Evolutionary conservation across 1,140 invertebrate genomes (phyloP).

Genomic region (Formica exsecta): DNA sequence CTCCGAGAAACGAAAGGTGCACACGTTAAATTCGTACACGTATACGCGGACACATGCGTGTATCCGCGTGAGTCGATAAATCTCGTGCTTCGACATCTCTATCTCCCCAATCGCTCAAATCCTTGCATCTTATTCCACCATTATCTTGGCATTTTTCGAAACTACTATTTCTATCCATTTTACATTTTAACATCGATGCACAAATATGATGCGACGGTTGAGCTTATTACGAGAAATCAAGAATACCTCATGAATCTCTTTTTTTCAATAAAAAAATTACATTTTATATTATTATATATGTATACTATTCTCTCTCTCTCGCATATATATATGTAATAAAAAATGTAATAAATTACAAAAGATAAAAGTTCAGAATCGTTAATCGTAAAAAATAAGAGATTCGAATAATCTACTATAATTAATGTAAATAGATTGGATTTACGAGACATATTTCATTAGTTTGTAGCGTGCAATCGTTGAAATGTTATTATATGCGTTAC

Average conservation of each 20-base stretch:
- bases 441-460: not conserved
- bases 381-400: not conserved
- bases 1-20: slow-evolving; percentile 17
- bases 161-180: slow-evolving; percentile 27
- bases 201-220: slow-evolving; percentile 1
- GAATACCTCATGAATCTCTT: not conserved
- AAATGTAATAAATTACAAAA: not conserved
- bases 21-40: slow-evolving; percentile 13
- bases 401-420: not conserved
- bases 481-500: not conserved
- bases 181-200: not conserved
- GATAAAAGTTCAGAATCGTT: not conserved
- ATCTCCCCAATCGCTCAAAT: slow-evolving; percentile 61
- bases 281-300: not conserved
- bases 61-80: slow-evolving; percentile 57
- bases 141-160: slow-evolving; percentile 54
- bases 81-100: slow-evolving; percentile 68
- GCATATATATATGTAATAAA: not conserved
- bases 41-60: slow-evolving; percentile 1
- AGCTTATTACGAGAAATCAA: not conserved
- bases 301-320: too few relatives aligned
- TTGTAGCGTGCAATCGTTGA: not conserved
- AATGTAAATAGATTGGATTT: not conserved
- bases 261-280: not conserved
- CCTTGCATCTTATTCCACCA: slow-evolving; percentile 62